Conservation (phyloP, 2,113 vertebrate species). For the Rousettus leschenaultii region DNA sequence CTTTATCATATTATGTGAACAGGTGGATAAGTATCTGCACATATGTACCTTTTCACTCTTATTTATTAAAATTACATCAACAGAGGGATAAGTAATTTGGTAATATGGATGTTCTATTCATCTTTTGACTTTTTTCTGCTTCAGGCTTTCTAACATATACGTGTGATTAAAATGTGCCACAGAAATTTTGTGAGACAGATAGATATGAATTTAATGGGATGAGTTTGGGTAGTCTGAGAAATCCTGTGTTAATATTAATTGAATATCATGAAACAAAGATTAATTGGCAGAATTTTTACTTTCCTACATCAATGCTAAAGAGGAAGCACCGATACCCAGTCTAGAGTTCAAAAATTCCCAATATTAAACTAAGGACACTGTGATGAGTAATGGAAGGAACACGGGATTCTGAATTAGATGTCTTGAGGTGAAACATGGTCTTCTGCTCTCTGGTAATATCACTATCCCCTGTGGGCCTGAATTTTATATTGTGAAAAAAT, state of each 20-base stretch:
- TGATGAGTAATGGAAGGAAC: neutral
- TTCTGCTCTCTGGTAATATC: neutral
- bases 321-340: neutral
- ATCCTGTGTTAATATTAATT: neutral
- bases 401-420: neutral
- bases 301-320: neutral
- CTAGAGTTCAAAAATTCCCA: neutral
- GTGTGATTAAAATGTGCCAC: neutral
- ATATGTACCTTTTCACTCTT: neutral
- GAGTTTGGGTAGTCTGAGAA: neutral
- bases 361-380: neutral
- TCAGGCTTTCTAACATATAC: neutral
- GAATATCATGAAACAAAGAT: neutral
- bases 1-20: neutral
- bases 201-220: neutral
- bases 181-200: neutral
- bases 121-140: neutral
- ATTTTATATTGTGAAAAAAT: conserved; percentile 8
- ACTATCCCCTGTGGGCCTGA: neutral
- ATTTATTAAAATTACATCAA: neutral
- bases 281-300: neutral
- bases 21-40: neutral
- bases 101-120: neutral
- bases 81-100: neutral
- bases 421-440: neutral